Evolutionary conservation across 92 coral and sea anemone species (phyloP).

Genomic region (Galaxea fascicularis): DNA sequence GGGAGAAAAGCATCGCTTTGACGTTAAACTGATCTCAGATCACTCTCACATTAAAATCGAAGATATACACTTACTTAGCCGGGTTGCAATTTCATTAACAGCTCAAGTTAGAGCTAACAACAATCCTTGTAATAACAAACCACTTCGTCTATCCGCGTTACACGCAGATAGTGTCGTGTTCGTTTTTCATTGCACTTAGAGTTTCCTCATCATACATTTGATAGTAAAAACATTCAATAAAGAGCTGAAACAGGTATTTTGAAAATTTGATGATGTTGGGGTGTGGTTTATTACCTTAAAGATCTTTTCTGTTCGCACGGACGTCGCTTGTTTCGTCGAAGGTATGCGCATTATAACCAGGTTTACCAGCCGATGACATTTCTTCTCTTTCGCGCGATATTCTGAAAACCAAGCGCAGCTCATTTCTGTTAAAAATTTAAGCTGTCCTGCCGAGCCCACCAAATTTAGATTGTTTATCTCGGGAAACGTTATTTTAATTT

Average conservation of each 20-base stretch:
- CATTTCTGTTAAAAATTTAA: slow-evolving; percentile 52
- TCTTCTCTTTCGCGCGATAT: slow-evolving; percentile 9
- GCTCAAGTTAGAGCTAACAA: background rate
- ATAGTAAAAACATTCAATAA: slow-evolving; percentile 35
- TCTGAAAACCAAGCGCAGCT: slow-evolving; percentile 23
- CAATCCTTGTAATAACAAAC: slow-evolving; percentile 32
- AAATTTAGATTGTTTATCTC: slow-evolving; percentile 53
- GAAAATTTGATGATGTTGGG: slow-evolving; percentile 28
- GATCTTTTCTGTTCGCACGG: background rate
- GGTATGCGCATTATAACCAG: background rate
- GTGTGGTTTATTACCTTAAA: slow-evolving; percentile 38
- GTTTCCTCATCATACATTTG: slow-evolving; percentile 12
- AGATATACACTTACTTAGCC: slow-evolving; percentile 12
- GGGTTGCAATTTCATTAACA: slow-evolving; percentile 36
- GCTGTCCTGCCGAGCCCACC: slow-evolving; percentile 58
- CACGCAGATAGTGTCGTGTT: slow-evolving; percentile 1
- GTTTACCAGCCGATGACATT: slow-evolving; percentile 48
- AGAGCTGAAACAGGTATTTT: slow-evolving; percentile 19
- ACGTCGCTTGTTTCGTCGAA: slow-evolving; percentile 7
- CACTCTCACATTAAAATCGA: slow-evolving; percentile 5
- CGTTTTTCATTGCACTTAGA: background rate
- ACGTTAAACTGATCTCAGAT: slow-evolving; percentile 19
- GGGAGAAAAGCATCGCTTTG: slow-evolving; percentile 6
- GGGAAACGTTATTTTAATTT: slow-evolving; percentile 56
- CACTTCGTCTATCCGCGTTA: slow-evolving; percentile 17